Evolutionary conservation across 1,140 invertebrate genomes (phyloP), one percentile per base, ranked within the genome.

Genomic region (Drosophila athabasca): DNA sequence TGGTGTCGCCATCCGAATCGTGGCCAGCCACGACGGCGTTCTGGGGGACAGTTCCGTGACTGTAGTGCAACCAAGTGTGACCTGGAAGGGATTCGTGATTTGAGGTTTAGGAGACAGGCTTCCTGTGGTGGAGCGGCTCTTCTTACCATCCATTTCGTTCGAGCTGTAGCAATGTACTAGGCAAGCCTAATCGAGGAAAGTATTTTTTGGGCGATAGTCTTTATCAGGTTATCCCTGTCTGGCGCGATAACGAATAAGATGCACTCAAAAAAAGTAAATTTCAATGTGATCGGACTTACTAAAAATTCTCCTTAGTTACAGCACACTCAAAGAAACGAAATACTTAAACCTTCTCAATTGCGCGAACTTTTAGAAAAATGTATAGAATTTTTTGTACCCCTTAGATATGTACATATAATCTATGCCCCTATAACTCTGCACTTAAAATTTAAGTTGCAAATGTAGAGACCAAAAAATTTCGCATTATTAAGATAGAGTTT

Each of bases 1-100:
- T 95, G 41, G 93, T 92, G 1, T 93, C 92, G n/a, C 95, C 95
- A 78, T 96, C 95, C 5, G 91, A 77, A 76, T 97, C 96, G 4
- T 93, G 92, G 6, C 96, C 96, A 8, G 95, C 96, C 1, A 90
- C 77, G 6, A 97, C 93, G 5, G 95, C 95, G 31, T 92, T 92
- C 35, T 74, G 57, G 39, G 92, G 91, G 31, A 91, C 46, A 31
- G 55, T 51, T 13, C 84, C 89, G 58, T 81, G 17, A 22, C 82
- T 87, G 62, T 51, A 90, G 52, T 76, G 71, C 19, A 78, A 52
- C 90, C 90, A 91, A 52, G 39, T 70, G 55, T 88, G 61, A 53
- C 71, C 88, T 87, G 49, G 11, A 59, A 52, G 31, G 39, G 2
- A 66, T 50, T 26, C 24, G 13, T 19, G 49, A 29, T 1, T 48